phyloP scores from a whole-genome alignment of 1,140 invertebrate genomes.

The Paramacrobiotus metropolitanus region DNA sequence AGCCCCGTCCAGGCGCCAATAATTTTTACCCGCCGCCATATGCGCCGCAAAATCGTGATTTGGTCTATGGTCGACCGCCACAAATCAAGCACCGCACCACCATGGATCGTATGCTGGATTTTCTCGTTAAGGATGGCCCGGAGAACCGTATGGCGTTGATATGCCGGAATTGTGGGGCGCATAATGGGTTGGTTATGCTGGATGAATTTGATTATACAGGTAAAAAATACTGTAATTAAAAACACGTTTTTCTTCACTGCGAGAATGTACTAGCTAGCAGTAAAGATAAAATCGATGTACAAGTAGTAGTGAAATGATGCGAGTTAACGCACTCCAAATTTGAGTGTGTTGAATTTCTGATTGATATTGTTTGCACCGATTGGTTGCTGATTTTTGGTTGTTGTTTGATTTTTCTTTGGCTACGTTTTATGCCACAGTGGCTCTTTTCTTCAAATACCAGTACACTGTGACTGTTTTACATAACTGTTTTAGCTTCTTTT shows the following conservation, averaged over 20 bases:
- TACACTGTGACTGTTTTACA: conserved; percentile 1
- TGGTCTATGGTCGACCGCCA: conserved; percentile 31
- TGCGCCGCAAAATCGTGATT: conserved; percentile 5
- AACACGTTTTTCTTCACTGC: conserved; percentile 7
- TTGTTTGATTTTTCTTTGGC: background rate
- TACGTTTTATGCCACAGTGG: too few species aligned
- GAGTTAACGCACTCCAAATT: conserved; percentile 10
- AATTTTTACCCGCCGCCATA: background rate
- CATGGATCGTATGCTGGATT: conserved; percentile 72
- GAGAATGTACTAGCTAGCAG: too few species aligned
- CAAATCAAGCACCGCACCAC: conserved; percentile 35
- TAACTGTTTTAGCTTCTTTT: background rate
- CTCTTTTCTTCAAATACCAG: conserved; percentile 1
- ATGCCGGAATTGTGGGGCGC: conserved; percentile 60
- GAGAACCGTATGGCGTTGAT: conserved; percentile 79
- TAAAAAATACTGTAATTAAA: conserved; percentile 20
- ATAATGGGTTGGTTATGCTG: conserved; percentile 88
- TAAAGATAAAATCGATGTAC: too few species aligned
- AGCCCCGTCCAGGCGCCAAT: too few species aligned
- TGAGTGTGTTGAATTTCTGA: conserved; percentile 2
- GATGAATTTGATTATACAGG: conserved; percentile 86
- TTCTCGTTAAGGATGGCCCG: conserved; percentile 79
- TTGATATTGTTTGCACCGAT: conserved; percentile 6
- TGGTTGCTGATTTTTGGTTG: background rate
- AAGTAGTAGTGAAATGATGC: too few species aligned